Evolutionary conservation across 2,797 vertebrate genomes (phyloP), one percentile per base, ranked within the genome.

Genomic region (Aphelocoma californica): DNA sequence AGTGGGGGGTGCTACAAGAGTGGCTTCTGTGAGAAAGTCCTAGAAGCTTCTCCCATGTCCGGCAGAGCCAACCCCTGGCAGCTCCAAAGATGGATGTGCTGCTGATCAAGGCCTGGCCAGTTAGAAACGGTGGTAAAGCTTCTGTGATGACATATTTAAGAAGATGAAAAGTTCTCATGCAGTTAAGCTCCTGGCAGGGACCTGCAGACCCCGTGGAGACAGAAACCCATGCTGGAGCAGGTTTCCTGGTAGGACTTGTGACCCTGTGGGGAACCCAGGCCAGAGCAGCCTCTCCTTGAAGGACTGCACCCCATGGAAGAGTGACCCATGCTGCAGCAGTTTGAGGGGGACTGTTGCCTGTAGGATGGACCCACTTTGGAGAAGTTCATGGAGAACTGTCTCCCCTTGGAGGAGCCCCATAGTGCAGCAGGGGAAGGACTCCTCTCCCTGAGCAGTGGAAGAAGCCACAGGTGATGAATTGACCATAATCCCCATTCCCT

Each of bases 1-100:
- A 54, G 16, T 0, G 0, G 14, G 7, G 29, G 5, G 1, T 40
- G 18, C 18, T 56, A 23, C 42, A 42, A 40, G 42, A 14, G 6
- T 62, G 34, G 31, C 34, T 47, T 48, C 21, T 18, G 8, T 70
- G 34, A 32, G 31, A 56, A 34, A 15, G 14, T 62, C 21, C 31
- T 48, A 15, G 34, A 62, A 54, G 18, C 31, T 62, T 78, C 25
- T 62, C 31, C 25, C 9, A 29, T 26, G 20, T 48, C 56, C 3
- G 2, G 31, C 42, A 56, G 48, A 48, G 21, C 48, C 25, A 36
- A 16, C 48, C 32, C 5, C 9, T 20, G 44, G 25, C 64, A 66
- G 9, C 45, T 66, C 64, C 44, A 21, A 40, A 70, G 56, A 31
- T 16, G 29, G 48, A 47, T 45, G 6, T 62, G 20, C 31, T 10